A percentile compares a stretch with the other conserved stretches of the same genome.
phyloP scores from a whole-genome alignment of 64 coral and sea anemone species.

The Actinia tenebrosa region DNA sequence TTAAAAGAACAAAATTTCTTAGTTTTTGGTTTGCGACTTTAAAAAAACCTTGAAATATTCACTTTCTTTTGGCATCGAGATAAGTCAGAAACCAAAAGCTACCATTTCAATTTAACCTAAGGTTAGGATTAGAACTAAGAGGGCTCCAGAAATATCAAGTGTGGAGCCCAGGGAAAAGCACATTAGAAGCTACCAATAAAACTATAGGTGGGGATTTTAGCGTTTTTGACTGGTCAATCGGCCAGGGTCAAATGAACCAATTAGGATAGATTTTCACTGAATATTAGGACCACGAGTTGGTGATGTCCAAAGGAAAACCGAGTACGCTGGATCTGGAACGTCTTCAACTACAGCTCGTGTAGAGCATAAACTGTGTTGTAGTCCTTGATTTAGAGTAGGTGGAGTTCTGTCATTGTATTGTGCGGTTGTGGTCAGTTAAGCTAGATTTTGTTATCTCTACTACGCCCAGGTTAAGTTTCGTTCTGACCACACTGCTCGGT shows the following conservation, averaged over 20 bases:
- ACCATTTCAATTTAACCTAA: neutral
- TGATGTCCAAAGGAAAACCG: no score
- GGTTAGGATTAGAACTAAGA: neutral
- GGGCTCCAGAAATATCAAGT: conserved; percentile 1
- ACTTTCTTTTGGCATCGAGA: no score
- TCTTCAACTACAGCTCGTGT: neutral
- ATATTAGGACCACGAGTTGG: neutral
- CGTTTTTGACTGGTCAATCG: neutral
- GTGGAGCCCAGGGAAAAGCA: neutral
- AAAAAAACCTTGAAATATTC: no score
- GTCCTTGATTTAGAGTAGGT: neutral
- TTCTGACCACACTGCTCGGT: neutral
- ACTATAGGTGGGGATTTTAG: neutral
- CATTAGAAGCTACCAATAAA: neutral
- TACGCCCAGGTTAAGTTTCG: neutral
- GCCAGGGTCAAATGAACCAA: neutral
- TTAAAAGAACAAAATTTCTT: no score
- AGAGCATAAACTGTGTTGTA: neutral
- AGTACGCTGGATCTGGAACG: neutral
- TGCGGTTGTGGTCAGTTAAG: conserved; percentile 1
- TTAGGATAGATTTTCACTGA: neutral
- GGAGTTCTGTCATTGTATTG: neutral
- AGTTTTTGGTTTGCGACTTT: no score
- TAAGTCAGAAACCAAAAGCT: no score
- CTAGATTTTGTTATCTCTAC: neutral